Percentiles rank a stretch among this genome's conserved stretches.
phyloP scores from a whole-genome alignment of 1,140 invertebrate genomes.

The Ditylenchus dipsaci region DNA sequence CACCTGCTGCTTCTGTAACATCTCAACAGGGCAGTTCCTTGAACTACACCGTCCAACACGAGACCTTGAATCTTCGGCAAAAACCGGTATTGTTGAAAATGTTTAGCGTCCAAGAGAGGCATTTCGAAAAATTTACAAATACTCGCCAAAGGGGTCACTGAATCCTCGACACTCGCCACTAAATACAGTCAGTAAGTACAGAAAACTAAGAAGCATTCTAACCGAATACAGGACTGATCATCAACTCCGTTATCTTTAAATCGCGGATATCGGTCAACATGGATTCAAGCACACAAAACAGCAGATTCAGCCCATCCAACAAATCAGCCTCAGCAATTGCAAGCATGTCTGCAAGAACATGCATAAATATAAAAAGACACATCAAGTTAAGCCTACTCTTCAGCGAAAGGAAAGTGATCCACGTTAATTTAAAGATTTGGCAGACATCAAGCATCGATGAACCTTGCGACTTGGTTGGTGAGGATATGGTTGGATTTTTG shows the following conservation, averaged over 20 bases:
- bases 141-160: not conserved
- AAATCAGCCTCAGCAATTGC: constrained; percentile 28
- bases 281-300: constrained; percentile 40
- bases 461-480: not conserved
- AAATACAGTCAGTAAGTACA: no score
- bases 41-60: constrained; percentile 63
- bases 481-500: constrained; percentile 36
- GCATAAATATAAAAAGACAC: no score
- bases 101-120: constrained; percentile 76
- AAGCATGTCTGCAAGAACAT: constrained; percentile 26
- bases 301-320: constrained; percentile 38
- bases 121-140: constrained; percentile 61
- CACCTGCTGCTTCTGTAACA: no score
- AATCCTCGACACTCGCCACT: no score
- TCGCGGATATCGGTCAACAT: constrained; percentile 22
- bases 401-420: constrained; percentile 39
- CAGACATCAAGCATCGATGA: constrained; percentile 9
- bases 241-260: constrained; percentile 21
- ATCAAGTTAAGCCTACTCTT: constrained; percentile 31
- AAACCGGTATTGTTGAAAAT: constrained; percentile 82
- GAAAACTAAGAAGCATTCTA: no score
- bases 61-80: constrained; percentile 73
- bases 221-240: constrained; percentile 3
- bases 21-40: no score
- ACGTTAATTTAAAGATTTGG: constrained; percentile 40